A percentile compares a stretch with the other conserved stretches of the same genome.
Conservation (phyloP, 1,140 invertebrate species). For the Trinorchestia longiramus region DNA sequence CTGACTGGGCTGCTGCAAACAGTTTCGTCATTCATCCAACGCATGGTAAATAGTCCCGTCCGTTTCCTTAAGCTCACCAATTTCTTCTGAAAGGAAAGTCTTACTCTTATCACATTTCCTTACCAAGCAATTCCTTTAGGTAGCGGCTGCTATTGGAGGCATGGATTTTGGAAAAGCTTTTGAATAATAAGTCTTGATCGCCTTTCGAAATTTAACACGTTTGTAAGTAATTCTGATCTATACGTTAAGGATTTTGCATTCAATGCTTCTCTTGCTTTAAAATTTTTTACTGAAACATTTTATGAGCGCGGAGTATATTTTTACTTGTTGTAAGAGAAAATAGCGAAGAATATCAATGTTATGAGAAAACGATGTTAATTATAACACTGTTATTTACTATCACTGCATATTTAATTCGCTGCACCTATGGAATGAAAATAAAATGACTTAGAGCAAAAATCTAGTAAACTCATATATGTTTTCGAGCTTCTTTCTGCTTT, state of each 20-base stretch:
- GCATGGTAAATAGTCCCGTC: conserved; percentile 42
- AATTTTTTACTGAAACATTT: neutral
- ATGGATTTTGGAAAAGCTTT: neutral
- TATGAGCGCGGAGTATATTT: neutral
- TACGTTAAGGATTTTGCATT: neutral
- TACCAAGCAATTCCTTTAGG: neutral
- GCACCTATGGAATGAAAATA: neutral
- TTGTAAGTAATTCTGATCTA: neutral
- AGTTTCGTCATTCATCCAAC: conserved; percentile 38
- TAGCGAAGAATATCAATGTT: neutral
- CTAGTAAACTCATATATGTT: no score
- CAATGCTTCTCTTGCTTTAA: neutral
- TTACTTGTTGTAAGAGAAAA: neutral
- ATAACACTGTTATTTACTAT: neutral
- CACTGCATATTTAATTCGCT: neutral
- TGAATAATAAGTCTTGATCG: neutral
- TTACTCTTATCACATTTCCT: conserved; percentile 22
- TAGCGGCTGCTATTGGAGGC: neutral
- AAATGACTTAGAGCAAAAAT: no score
- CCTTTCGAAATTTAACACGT: neutral
- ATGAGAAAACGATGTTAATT: neutral
- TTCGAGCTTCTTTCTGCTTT: no score
- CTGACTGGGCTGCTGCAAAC: neutral
- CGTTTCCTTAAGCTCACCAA: conserved; percentile 46
- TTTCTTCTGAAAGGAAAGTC: neutral